Evolutionary conservation across 2,113 vertebrate species (phyloP).

Genomic region (Fukomys damarensis): DNA sequence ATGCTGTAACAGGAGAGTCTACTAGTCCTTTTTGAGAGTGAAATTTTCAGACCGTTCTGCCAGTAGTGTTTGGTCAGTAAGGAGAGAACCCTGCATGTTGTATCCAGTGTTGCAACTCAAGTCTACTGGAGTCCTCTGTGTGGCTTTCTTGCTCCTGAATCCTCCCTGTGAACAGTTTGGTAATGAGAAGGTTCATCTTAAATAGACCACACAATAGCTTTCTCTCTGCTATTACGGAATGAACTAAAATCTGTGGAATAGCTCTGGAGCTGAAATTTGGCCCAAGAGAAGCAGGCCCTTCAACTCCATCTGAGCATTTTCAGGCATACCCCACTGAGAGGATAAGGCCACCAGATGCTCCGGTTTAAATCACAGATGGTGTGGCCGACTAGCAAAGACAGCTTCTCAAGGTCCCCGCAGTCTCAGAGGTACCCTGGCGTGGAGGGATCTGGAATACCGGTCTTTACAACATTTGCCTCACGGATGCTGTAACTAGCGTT

Average conservation of each 20-base stretch:
- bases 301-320: conserved; percentile 45
- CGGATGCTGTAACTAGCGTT: neutral
- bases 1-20: neutral
- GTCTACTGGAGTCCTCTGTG: neutral
- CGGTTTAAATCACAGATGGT: conserved; percentile 68
- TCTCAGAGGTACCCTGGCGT: neutral
- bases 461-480: neutral
- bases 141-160: neutral
- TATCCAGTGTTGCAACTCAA: neutral
- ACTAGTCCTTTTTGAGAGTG: neutral
- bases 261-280: conserved; percentile 20
- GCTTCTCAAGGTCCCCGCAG: neutral
- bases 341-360: conserved; percentile 47
- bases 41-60: neutral
- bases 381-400: neutral
- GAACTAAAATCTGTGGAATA: conserved; percentile 50
- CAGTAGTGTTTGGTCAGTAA: conserved; percentile 8
- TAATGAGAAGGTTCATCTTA: conserved; percentile 52
- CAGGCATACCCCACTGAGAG: conserved; percentile 32
- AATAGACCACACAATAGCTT: conserved; percentile 12
- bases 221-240: conserved; percentile 39
- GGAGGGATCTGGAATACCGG: neutral
- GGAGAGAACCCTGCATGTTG: neutral
- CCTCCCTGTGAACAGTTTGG: conserved; percentile 27
- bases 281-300: conserved; percentile 28